Conservation (phyloP, 2,888 invertebrate genomes). For the Colletes collaris region DNA sequence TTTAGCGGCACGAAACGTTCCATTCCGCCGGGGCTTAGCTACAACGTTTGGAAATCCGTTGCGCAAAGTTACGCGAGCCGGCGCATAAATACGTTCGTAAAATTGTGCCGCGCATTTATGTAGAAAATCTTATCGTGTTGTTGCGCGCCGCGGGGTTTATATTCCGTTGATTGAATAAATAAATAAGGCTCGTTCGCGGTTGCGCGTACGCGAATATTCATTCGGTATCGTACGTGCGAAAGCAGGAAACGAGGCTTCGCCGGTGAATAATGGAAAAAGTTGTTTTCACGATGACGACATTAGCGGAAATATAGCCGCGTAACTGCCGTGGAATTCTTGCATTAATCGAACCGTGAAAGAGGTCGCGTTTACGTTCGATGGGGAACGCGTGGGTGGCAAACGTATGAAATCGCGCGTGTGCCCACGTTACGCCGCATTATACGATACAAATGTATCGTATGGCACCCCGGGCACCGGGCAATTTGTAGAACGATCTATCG, state of each 20-base stretch:
- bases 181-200: neutral
- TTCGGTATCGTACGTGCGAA: neutral
- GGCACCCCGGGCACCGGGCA: constrained; percentile 14
- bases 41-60: constrained; percentile 8
- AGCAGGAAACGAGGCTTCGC: neutral
- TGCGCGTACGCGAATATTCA: no score
- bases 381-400: constrained; percentile 52
- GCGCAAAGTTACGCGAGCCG: constrained; percentile 4
- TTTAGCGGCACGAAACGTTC: neutral
- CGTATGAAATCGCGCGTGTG: constrained; percentile 51
- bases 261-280: constrained; percentile 2
- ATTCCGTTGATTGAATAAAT: constrained; percentile 4
- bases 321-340: constrained; percentile 36
- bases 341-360: constrained; percentile 58
- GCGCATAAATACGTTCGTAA: constrained; percentile 9
- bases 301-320: constrained; percentile 39
- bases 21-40: neutral
- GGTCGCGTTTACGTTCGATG: constrained; percentile 49
- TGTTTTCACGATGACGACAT: constrained; percentile 36
- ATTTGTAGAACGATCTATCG: constrained; percentile 24
- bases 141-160: neutral
- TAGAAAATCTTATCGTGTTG: neutral
- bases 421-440: constrained; percentile 40
- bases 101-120: neutral
- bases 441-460: constrained; percentile 46